These are phyloP conservation scores for Beris chalybata DNA, from an alignment of 2,888 invertebrate genomes.

Conservation along the genomic window DNA sequence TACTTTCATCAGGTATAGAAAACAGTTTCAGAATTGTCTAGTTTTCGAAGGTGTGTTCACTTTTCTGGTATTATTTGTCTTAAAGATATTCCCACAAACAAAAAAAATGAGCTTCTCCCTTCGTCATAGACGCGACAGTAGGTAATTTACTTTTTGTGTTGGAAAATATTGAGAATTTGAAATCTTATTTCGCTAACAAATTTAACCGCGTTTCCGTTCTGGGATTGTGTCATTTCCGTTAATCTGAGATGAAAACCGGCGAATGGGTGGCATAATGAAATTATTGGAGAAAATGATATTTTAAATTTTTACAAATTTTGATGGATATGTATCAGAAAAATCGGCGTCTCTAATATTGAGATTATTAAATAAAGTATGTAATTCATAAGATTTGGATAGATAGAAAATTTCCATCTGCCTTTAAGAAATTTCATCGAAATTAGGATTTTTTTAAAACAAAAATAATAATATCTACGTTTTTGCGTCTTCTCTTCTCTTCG, in stretches of 20 bases:
- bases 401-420: too few relatives aligned
- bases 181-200: conserved; percentile 42
- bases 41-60: background rate
- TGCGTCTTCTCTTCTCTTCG: too few relatives aligned
- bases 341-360: too few relatives aligned
- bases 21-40: background rate
- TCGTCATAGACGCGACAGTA: too few relatives aligned
- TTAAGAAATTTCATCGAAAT: too few relatives aligned
- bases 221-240: conserved; percentile 52
- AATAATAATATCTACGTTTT: too few relatives aligned
- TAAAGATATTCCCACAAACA: background rate
- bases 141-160: conserved; percentile 24
- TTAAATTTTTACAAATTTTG: too few relatives aligned
- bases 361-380: too few relatives aligned
- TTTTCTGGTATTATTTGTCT: conserved; percentile 7
- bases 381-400: too few relatives aligned
- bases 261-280: conserved; percentile 3
- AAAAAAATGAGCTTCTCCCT: background rate
- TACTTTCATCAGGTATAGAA: conserved; percentile 25
- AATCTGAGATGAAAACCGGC: conserved; percentile 31
- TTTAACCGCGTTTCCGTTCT: conserved; percentile 52
- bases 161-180: conserved; percentile 35
- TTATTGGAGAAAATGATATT: too few relatives aligned
- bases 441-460: too few relatives aligned
- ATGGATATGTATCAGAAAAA: too few relatives aligned